Evolutionary conservation across 2,113 vertebrate genomes (phyloP).

Genomic region (Menidia beryllina): DNA sequence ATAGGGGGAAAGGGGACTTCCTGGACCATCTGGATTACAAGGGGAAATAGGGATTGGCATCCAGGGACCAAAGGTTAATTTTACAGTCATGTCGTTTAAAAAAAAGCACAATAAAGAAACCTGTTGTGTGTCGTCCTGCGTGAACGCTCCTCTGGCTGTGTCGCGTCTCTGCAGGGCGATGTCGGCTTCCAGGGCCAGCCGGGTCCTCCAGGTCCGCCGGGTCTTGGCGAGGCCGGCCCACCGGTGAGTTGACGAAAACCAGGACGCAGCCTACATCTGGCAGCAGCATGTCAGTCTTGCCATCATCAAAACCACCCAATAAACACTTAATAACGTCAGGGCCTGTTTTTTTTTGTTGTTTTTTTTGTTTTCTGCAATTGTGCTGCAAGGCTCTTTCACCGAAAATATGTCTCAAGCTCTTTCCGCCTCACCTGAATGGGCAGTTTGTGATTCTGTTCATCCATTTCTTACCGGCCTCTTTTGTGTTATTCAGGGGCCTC

Average conservation of each 20-base stretch:
- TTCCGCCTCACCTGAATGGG: no score
- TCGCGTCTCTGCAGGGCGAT: constrained; percentile 83
- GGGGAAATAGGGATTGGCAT: constrained; percentile 90
- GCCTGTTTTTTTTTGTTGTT: no score
- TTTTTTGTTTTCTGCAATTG: no score
- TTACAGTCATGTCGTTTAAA: constrained; percentile 6
- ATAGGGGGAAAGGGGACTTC: constrained; percentile 90
- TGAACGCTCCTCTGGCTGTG: neutral
- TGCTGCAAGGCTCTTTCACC: no score
- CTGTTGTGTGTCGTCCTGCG: constrained; percentile 17
- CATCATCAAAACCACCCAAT: no score
- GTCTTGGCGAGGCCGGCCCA: constrained; percentile 87
- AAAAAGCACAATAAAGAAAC: constrained; percentile 14
- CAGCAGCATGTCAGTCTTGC: neutral
- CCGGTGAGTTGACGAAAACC: constrained; percentile 79
- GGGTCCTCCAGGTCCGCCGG: constrained; percentile 85
- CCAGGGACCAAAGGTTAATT: constrained; percentile 87
- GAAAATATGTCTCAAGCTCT: no score
- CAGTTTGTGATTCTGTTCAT: neutral
- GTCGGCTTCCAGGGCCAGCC: constrained; percentile 84
- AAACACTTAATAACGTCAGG: no score
- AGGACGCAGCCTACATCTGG: constrained; percentile 1
- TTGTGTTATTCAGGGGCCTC: constrained; percentile 83
- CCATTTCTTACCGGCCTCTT: neutral
- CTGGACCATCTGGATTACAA: constrained; percentile 88